Conservation (phyloP, 23 tunicate genomes). For the Diplosoma virens region DNA sequence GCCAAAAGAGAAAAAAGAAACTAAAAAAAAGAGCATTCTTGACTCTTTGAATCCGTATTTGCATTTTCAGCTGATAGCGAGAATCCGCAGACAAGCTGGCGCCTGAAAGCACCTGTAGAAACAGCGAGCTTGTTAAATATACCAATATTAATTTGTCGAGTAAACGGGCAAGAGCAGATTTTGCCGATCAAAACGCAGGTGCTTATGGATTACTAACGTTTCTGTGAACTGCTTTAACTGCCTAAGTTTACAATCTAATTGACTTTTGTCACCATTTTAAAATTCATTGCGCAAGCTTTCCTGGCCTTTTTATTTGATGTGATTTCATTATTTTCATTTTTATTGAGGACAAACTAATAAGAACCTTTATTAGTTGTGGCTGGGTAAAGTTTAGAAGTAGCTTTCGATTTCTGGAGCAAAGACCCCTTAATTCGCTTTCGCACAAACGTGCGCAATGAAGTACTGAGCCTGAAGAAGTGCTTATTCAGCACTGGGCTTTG, state of each 20-base stretch:
- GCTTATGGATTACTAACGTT: neutral
- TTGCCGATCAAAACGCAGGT: neutral
- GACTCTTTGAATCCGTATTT: neutral
- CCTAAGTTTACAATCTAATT: neutral
- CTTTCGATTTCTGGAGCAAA: too few species aligned
- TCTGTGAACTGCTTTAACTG: neutral
- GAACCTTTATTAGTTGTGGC: too few species aligned
- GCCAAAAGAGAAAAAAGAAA: slow-evolving; percentile 16
- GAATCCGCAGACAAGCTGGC: slow-evolving; percentile 14
- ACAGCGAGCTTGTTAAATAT: slow-evolving; percentile 1
- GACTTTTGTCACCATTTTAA: neutral
- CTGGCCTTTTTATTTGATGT: too few species aligned
- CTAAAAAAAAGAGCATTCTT: neutral
- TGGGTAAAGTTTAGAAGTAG: too few species aligned
- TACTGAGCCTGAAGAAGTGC: too few species aligned
- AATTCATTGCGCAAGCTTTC: too few species aligned
- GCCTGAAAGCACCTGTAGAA: slow-evolving; percentile 20
- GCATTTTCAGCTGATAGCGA: slow-evolving; percentile 3
- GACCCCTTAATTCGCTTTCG: too few species aligned
- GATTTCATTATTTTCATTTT: too few species aligned
- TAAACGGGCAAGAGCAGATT: slow-evolving; percentile 10
- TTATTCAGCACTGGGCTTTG: too few species aligned
- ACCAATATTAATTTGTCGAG: slow-evolving; percentile 22
- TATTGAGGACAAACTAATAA: too few species aligned
- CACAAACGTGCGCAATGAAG: too few species aligned